Conservation (phyloP, 2,888 invertebrate genomes). For the Drosophila conformis region DNA sequence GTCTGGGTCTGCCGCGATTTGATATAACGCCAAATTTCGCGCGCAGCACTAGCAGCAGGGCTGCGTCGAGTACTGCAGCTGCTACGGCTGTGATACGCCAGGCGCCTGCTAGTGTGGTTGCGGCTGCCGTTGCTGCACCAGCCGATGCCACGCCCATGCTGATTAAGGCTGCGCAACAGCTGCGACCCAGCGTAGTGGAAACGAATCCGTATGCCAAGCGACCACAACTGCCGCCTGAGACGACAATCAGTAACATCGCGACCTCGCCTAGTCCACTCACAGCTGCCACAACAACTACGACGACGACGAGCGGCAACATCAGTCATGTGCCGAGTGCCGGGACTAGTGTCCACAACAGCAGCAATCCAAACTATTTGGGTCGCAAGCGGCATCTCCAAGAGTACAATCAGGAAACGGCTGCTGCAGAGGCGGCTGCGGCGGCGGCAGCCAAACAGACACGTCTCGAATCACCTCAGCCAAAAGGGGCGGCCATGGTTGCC, state of each 20-base stretch:
- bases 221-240: slow-evolving; percentile 68
- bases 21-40: slow-evolving; percentile 92
- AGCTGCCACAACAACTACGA: slow-evolving; percentile 13
- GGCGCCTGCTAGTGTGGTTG: slow-evolving; percentile 34
- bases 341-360: slow-evolving; percentile 54
- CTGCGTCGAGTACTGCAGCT: slow-evolving; percentile 7
- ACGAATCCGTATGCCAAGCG: slow-evolving; percentile 79
- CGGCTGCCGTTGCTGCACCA: background rate
- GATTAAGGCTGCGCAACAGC: slow-evolving; percentile 72
- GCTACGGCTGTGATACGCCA: slow-evolving; percentile 58
- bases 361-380: slow-evolving; percentile 78
- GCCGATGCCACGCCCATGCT: slow-evolving; percentile 38
- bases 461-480: slow-evolving; percentile 25
- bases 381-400: slow-evolving; percentile 81
- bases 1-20: slow-evolving; percentile 88
- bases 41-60: slow-evolving; percentile 13
- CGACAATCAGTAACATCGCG: slow-evolving; percentile 60
- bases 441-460: slow-evolving; percentile 65
- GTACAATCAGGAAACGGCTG: slow-evolving; percentile 65
- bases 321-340: background rate
- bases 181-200: slow-evolving; percentile 81
- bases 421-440: slow-evolving; percentile 49
- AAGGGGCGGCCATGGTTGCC: slow-evolving; percentile 4
- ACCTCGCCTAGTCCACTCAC: slow-evolving; percentile 7
- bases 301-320: slow-evolving; percentile 2